Evolutionary conservation across 2,888 invertebrate genomes (phyloP).

Genomic region (Hypolimnas misippus): DNA sequence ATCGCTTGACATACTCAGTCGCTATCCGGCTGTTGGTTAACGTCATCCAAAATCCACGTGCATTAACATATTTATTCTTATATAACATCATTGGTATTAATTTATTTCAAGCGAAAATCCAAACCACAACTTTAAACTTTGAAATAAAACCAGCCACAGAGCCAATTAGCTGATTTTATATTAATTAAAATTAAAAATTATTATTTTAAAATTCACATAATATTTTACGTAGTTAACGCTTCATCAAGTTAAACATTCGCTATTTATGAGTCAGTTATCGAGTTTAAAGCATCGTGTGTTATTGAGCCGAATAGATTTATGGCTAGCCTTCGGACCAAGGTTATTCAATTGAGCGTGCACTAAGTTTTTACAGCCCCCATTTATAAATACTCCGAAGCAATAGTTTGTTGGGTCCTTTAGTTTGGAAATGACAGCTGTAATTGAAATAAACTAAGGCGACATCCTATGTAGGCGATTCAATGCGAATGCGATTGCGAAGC

Average conservation of each 20-base stretch:
- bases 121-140: neutral
- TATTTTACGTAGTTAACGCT: slow-evolving; percentile 1
- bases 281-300: slow-evolving; percentile 25
- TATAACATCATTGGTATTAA: too few species aligned
- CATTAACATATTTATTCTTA: too few species aligned
- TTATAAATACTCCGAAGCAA: slow-evolving; percentile 15
- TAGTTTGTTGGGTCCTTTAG: slow-evolving; percentile 1
- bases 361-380: slow-evolving; percentile 21
- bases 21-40: too few species aligned
- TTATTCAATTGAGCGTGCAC: slow-evolving; percentile 21
- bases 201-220: neutral
- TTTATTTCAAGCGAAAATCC: too few species aligned
- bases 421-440: neutral
- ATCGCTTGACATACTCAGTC: too few species aligned
- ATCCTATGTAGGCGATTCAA: too few species aligned
- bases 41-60: too few species aligned
- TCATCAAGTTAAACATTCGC: slow-evolving; percentile 18
- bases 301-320: slow-evolving; percentile 31
- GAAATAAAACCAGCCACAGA: neutral
- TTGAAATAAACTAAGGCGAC: too few species aligned
- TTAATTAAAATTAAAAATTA: slow-evolving; percentile 1
- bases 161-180: neutral
- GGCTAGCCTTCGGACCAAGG: slow-evolving; percentile 20
- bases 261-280: slow-evolving; percentile 24
- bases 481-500: too few species aligned